phyloP scores from a whole-genome alignment of 2,797 vertebrate genomes.

The Hemitrygon akajei region DNA sequence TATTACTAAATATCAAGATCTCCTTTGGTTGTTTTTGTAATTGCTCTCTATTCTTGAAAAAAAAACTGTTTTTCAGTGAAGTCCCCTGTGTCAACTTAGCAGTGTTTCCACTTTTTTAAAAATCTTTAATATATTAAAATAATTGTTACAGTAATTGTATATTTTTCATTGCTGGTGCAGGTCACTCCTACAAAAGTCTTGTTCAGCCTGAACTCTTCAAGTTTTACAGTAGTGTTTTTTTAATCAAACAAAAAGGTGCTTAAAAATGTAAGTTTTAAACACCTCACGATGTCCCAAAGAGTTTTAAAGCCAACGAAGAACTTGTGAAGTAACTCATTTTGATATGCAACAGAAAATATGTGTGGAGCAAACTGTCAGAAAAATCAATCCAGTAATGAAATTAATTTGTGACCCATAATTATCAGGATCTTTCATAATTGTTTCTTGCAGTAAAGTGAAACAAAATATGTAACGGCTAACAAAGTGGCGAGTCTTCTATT shows the following conservation, averaged over 20 bases:
- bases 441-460: not conserved
- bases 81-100: too few relatives aligned
- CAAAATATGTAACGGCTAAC: not conserved
- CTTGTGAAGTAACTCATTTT: not conserved
- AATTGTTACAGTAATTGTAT: not conserved
- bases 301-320: not conserved
- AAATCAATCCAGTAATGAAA: not conserved
- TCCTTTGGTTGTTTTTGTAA: not conserved
- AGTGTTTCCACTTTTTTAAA: not conserved
- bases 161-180: not conserved
- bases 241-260: not conserved
- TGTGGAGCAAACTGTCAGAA: not conserved
- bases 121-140: conserved; percentile 4
- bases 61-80: not conserved
- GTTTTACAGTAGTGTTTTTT: not conserved
- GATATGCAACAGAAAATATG: not conserved
- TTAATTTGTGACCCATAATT: not conserved
- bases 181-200: not conserved
- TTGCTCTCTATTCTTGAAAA: not conserved
- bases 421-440: not conserved
- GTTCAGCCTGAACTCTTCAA: not conserved
- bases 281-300: not conserved
- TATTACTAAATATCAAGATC: not conserved
- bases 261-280: too few relatives aligned
- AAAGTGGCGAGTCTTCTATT: not conserved